Evolutionary conservation across 2,797 vertebrate species (phyloP).

Genomic region (Echiichthys vipera): DNA sequence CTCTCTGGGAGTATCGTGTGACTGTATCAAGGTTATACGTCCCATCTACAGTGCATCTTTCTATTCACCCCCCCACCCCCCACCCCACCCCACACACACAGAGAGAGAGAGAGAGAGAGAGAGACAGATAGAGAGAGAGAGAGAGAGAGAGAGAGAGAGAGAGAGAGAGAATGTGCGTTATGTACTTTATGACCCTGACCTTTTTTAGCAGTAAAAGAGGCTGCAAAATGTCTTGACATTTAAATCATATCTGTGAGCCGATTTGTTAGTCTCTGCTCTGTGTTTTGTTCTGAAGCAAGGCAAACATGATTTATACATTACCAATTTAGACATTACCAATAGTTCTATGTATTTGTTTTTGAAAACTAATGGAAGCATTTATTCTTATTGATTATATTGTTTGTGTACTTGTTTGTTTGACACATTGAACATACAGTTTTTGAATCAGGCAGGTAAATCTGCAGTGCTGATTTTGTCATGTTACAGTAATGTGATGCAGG

Average conservation of each 20-base stretch:
- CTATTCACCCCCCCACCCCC: slow-evolving; percentile 5
- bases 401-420: no score
- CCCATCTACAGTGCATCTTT: slow-evolving; percentile 22
- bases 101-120: not conserved
- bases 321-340: not conserved
- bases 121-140: not conserved
- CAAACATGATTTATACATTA: not conserved
- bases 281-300: slow-evolving; percentile 9
- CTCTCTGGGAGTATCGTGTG: slow-evolving; percentile 48
- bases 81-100: not conserved
- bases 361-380: not conserved
- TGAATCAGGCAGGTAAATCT: slow-evolving; percentile 11
- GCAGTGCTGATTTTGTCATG: slow-evolving; percentile 25
- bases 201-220: slow-evolving; percentile 63
- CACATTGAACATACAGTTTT: not conserved
- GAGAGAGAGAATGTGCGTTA: slow-evolving; percentile 12
- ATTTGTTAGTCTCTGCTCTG: slow-evolving; percentile 21
- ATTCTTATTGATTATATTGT: not conserved
- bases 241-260: slow-evolving; percentile 35
- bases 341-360: not conserved
- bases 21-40: slow-evolving; percentile 54
- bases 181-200: slow-evolving; percentile 58
- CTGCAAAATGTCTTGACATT: slow-evolving; percentile 59
- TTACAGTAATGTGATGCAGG: slow-evolving; percentile 32
- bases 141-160: not conserved